Evolutionary conservation across 2,797 vertebrate genomes (phyloP).

Genomic region (Eulemur coronatus): DNA sequence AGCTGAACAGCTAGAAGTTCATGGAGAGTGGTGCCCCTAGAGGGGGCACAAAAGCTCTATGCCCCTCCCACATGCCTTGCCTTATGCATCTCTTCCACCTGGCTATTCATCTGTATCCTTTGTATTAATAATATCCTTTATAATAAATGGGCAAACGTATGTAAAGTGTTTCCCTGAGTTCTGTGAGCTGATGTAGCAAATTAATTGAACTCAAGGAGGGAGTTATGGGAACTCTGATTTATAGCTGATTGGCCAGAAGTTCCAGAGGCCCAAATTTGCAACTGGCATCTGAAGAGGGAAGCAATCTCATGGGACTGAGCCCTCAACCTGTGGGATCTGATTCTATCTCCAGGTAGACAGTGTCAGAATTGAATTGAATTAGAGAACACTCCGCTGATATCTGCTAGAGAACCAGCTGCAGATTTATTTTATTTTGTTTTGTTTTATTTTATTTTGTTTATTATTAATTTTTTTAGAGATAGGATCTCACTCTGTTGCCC

Average conservation of each 20-base stretch:
- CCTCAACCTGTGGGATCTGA: neutral
- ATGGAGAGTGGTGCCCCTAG: neutral
- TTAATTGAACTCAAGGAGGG: neutral
- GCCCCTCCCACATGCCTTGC: neutral
- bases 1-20: neutral
- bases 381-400: neutral
- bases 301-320: neutral
- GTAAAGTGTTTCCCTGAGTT: neutral
- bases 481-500: no score
- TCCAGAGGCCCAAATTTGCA: neutral
- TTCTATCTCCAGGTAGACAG: neutral
- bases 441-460: no score
- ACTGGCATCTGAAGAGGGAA: neutral
- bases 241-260: neutral
- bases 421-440: neutral
- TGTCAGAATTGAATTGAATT: neutral
- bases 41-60: neutral
- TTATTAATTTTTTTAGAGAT: no score
- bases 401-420: neutral
- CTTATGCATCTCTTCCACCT: neutral
- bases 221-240: neutral
- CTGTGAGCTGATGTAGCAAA: neutral
- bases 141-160: neutral
- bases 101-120: neutral
- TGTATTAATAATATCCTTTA: neutral